Percentiles rank a stretch among this genome's conserved stretches.
Evolutionary conservation across 2,888 invertebrate genomes (phyloP).

Genomic region (Smittia sp.): DNA sequence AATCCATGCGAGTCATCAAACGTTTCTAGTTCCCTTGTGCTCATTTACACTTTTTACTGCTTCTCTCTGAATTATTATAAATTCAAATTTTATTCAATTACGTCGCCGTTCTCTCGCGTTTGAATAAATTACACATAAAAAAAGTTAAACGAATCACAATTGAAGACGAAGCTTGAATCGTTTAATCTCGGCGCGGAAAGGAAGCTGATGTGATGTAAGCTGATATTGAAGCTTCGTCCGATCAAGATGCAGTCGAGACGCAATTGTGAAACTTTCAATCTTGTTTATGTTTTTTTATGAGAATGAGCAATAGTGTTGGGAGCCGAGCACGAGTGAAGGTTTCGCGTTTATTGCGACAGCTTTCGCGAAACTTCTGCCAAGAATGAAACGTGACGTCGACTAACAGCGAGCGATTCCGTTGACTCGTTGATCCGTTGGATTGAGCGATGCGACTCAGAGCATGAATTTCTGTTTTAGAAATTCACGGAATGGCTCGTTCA

Average conservation of each 20-base stretch:
- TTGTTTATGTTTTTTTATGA: background rate
- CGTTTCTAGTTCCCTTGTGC: background rate
- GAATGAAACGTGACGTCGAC: background rate
- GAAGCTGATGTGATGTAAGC: background rate
- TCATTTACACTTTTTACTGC: background rate
- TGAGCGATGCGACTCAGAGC: no score
- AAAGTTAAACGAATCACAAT: conserved; percentile 1
- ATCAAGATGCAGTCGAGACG: background rate
- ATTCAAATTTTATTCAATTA: conserved; percentile 28
- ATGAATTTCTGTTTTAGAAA: no score
- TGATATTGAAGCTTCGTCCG: background rate
- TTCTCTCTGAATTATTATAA: background rate
- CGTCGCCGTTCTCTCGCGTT: background rate
- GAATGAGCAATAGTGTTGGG: no score
- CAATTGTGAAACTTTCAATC: background rate
- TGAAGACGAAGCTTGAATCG: background rate
- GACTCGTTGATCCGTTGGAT: no score
- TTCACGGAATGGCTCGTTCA: no score
- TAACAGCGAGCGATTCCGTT: no score
- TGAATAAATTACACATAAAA: conserved; percentile 13
- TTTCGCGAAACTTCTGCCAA: background rate
- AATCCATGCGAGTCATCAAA: background rate
- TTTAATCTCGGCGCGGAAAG: background rate
- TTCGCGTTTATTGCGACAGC: background rate
- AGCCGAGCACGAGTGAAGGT: background rate